A percentile compares a stretch with the other conserved stretches of the same genome.
phyloP scores from a whole-genome alignment of 2,888 invertebrate species.

The Heliconius ismenius region DNA sequence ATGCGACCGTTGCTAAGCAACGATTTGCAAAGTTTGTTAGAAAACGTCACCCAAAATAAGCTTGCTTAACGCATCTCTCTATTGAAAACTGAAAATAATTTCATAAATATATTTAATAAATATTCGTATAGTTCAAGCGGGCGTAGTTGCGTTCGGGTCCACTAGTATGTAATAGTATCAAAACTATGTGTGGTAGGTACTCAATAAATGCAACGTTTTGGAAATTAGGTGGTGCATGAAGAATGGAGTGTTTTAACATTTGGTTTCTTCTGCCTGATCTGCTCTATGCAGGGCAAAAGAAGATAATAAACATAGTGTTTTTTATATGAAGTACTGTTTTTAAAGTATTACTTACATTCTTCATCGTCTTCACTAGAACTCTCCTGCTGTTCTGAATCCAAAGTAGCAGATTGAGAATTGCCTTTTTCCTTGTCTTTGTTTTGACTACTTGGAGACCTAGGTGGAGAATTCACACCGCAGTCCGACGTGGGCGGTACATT shows the following conservation, averaged over 20 bases:
- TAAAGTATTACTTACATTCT: constrained; percentile 58
- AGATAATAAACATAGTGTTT: neutral
- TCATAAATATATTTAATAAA: too few relatives aligned
- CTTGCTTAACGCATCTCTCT: too few relatives aligned
- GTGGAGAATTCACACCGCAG: constrained; percentile 72
- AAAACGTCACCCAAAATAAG: too few relatives aligned
- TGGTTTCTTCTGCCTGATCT: neutral
- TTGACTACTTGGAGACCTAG: constrained; percentile 60
- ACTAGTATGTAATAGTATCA: too few relatives aligned
- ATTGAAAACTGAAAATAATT: too few relatives aligned
- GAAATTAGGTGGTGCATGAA: too few relatives aligned
- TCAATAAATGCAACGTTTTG: neutral
- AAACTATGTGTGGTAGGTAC: too few relatives aligned
- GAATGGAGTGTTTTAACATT: neutral
- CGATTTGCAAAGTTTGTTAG: too few relatives aligned
- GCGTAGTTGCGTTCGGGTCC: too few relatives aligned
- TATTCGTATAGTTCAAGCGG: too few relatives aligned
- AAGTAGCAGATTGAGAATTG: constrained; percentile 82
- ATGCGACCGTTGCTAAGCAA: too few relatives aligned
- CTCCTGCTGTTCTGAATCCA: constrained; percentile 79
- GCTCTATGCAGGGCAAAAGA: neutral
- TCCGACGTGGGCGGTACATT: constrained; percentile 63
- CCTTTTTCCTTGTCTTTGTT: constrained; percentile 69
- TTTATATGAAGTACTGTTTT: neutral
- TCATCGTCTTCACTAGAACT: constrained; percentile 85